These are phyloP conservation scores for Pseudochirops cupreus DNA, from an alignment of 2,797 vertebrate genomes.

Conservation along the genomic window DNA sequence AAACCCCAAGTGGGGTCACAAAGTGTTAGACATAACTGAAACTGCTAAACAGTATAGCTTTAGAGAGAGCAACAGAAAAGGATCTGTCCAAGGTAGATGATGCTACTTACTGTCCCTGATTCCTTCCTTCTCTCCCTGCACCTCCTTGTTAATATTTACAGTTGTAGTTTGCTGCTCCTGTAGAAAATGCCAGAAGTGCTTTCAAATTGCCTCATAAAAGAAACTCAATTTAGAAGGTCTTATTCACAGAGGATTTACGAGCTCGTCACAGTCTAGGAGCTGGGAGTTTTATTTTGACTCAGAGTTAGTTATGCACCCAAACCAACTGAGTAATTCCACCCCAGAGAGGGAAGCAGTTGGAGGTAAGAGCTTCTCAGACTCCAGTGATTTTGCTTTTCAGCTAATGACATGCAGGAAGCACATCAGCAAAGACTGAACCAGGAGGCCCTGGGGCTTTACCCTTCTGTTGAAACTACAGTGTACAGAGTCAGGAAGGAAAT, in stretches of 20 bases:
- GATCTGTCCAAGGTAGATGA: background rate
- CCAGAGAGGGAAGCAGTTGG: constrained; percentile 27
- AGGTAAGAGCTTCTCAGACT: constrained; percentile 32
- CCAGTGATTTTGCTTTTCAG: constrained; percentile 28
- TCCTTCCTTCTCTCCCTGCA: background rate
- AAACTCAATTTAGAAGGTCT: constrained; percentile 71
- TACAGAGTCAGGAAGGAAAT: background rate
- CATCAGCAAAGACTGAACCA: background rate
- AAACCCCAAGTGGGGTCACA: background rate
- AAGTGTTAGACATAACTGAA: background rate
- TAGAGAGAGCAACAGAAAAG: background rate
- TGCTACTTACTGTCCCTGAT: background rate
- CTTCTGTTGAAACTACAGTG: constrained; percentile 23
- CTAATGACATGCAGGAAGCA: background rate
- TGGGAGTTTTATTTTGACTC: constrained; percentile 59
- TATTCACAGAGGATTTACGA: constrained; percentile 77
- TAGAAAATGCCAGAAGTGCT: constrained; percentile 64
- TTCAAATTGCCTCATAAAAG: constrained; percentile 70
- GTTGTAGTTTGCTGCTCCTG: constrained; percentile 57
- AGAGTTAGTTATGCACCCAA: constrained; percentile 23
- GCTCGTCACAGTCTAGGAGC: constrained; percentile 58
- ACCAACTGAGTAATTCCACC: constrained; percentile 32
- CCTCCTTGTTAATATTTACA: constrained; percentile 66
- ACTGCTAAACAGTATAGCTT: constrained; percentile 5
- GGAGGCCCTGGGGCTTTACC: constrained; percentile 1